phyloP scores from a whole-genome alignment of 2,888 invertebrate species.

The Drosophila hamatofila region DNA sequence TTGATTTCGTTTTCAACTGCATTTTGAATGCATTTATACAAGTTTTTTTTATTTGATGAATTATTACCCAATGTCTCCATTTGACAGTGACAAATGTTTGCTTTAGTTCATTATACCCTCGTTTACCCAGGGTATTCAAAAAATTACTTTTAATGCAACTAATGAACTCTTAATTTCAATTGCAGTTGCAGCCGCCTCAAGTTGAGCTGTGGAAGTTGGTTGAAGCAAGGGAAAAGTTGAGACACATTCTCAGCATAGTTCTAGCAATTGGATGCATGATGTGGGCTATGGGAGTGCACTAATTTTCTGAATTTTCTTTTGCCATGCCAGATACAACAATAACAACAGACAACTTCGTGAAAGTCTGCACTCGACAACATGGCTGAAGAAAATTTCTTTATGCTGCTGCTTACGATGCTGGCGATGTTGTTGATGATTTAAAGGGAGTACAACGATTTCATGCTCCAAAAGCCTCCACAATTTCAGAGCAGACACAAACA shows the following conservation, averaged over 20 bases:
- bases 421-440: slow-evolving; percentile 29
- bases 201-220: slow-evolving; percentile 3
- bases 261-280: slow-evolving; percentile 3
- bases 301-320: slow-evolving; percentile 53
- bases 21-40: background rate
- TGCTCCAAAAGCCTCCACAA: slow-evolving; percentile 38
- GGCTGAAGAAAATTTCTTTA: slow-evolving; percentile 45
- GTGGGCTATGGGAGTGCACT: slow-evolving; percentile 42
- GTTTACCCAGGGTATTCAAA: background rate
- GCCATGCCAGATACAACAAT: slow-evolving; percentile 19
- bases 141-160: slow-evolving; percentile 51
- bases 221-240: slow-evolving; percentile 37
- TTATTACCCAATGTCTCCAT: background rate
- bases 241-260: slow-evolving; percentile 58
- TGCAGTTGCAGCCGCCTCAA: slow-evolving; percentile 41
- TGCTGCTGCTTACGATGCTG: slow-evolving; percentile 34
- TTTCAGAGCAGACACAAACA: background rate
- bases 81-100: too few species aligned
- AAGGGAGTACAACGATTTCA: slow-evolving; percentile 55
- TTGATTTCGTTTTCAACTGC: too few species aligned
- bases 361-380: slow-evolving; percentile 38
- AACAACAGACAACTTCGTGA: slow-evolving; percentile 1
- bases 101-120: background rate
- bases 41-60: background rate
- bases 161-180: slow-evolving; percentile 57